These are phyloP conservation scores for Pygoscelis adeliae DNA, from an alignment of 2,113 vertebrate genomes.

Conservation along the genomic window DNA sequence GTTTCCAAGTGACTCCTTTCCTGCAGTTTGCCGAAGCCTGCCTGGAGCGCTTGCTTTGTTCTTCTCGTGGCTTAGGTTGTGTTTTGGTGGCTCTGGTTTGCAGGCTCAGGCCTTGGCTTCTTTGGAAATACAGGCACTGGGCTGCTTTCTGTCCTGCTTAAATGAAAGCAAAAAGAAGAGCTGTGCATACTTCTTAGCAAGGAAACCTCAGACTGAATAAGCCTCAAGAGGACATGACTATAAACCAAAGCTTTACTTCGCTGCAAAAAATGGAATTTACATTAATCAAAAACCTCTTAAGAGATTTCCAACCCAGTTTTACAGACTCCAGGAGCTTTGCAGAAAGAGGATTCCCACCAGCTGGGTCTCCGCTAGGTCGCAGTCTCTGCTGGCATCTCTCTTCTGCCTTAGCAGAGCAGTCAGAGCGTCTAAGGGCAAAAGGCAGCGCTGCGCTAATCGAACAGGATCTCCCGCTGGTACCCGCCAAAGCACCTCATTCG, in stretches of 20 bases:
- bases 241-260: slow-evolving; percentile 25
- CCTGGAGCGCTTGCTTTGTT: not conserved
- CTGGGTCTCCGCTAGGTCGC: not conserved
- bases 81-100: not conserved
- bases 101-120: not conserved
- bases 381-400: not conserved
- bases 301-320: not conserved
- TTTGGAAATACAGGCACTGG: not conserved
- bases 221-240: not conserved
- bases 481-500: not conserved
- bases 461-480: not conserved
- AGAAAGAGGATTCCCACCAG: not conserved
- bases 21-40: not conserved
- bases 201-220: not conserved
- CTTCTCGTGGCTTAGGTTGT: not conserved
- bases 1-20: not conserved
- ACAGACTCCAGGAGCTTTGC: not conserved
- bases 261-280: not conserved
- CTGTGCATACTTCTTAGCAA: not conserved
- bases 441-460: not conserved
- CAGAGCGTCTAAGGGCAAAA: not conserved
- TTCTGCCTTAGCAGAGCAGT: not conserved
- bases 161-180: not conserved
- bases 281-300: slow-evolving; percentile 36
- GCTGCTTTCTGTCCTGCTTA: not conserved